phyloP scores from a whole-genome alignment of 2,113 vertebrate genomes.

The Eurystomus gularis region DNA sequence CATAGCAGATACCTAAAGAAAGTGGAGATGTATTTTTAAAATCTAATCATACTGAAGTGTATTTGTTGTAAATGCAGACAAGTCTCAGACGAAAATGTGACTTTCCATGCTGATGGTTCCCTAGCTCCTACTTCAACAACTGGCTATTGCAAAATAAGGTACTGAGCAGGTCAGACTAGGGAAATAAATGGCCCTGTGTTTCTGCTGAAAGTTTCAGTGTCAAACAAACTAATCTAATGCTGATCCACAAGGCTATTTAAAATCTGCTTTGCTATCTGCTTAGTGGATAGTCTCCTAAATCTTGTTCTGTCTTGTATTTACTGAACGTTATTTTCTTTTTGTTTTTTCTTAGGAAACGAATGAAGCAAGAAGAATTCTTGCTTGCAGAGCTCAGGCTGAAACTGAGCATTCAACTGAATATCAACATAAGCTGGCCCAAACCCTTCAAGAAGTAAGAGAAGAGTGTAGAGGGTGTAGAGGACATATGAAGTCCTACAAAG shows the following conservation, averaged over 20 bases:
- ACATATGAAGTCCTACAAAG: constrained; percentile 80
- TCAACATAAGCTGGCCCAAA: constrained; percentile 84
- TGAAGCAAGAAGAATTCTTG: constrained; percentile 69
- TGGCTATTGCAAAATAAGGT: not conserved
- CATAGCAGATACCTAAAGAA: not conserved
- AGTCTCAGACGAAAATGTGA: not conserved
- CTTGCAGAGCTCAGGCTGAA: constrained; percentile 65
- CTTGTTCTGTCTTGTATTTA: not conserved
- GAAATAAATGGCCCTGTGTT: not conserved
- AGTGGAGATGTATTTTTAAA: not conserved
- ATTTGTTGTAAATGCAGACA: not conserved
- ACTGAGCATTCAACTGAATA: constrained; percentile 80
- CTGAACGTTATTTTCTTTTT: not conserved
- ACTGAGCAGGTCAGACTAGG: not conserved
- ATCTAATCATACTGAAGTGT: not conserved
- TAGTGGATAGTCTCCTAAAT: not conserved
- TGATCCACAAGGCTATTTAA: not conserved
- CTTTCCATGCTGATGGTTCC: not conserved
- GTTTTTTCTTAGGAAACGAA: constrained; percentile 77
- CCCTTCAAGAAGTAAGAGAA: constrained; percentile 82
- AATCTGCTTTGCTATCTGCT: rapidly evolving
- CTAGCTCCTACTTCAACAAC: not conserved
- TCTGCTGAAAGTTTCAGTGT: no score
- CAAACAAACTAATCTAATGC: not conserved
- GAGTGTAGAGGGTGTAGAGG: constrained; percentile 84